Evolutionary conservation across 2,888 invertebrate species (phyloP), one percentile per base, ranked within the genome.

Genomic region (Drosophila testacea): DNA sequence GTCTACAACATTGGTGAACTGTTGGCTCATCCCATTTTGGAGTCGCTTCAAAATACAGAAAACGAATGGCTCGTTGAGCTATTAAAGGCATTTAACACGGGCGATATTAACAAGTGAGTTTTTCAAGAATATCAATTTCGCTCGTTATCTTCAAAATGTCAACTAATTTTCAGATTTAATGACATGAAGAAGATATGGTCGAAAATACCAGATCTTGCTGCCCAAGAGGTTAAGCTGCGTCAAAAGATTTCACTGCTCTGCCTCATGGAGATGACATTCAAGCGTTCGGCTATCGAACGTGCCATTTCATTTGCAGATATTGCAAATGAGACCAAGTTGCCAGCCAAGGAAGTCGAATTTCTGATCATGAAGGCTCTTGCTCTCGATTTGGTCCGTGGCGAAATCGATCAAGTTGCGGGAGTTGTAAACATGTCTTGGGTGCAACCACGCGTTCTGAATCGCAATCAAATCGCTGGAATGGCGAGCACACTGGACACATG

Each of bases 1-100:
- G 97, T 99, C 22, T 99, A 99, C 92, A 99, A 99, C 92, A 95
- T 99, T 81, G 99, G 98, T 0, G 99, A 99, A 92, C 93, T 99
- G 92, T 93, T 99, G 48, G 98, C 98, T 0, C 99, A 99, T 93
- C 98, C 98, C 0, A 96, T 99, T 63, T 93, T 99, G 81, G 96
- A 97, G 77, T 95, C 97, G 0, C 93, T 99, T 48, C 95, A 96
- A 73, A 94, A 94, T 27, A 97, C 98, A 0, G 91, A 91, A 48
- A 97, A 97, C 84, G 95, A 96, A 50, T 99, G 99, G 99, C 94
- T 97, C 0, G 94, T 96, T 7, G 96, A 98, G 72, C 93, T 99
- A 28, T 93, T 99, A 7, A 95, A 95, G 72, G 97, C 98, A 0
- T 98, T 98, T 81, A 98, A 98, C 88, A 94, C 95, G 3, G 98